Base-by-base conservation (phyloP, 2,888 invertebrate species). In the Troides helena region DNA sequence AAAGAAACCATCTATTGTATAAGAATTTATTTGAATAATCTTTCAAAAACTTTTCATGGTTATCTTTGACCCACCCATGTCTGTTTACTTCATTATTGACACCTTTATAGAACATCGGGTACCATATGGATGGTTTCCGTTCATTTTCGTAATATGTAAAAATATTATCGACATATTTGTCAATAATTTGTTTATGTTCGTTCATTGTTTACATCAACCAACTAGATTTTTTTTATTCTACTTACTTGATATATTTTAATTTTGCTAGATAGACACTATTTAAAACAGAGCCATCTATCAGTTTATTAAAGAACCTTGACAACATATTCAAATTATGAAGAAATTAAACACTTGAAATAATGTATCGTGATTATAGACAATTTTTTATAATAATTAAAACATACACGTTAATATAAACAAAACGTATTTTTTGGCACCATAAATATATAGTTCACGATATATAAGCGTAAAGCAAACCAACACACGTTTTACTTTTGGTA, bases 1-100 rank as follows among this genome's bases (percentile, higher is more conserved):
- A 81, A 67, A 78, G 80, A 73, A 76, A 85, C 89, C 89, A 88
- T 75, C 88, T 81, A 71, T 85, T 75, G 76, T 81, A 85, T 65
- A 81, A 65, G 62, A 86, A 75, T 74, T 82, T 75, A 71, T 90
- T 90, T 59, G 76, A 76, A 5, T 87, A 84, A 57, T 76, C 78
- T 73, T 83, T 81, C 63, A 89, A 74, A 74, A 84, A 89, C 66
- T 67, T 80, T 5, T 82, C 74, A 67, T 82, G 57, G 74, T 89
- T 88, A 59, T 85, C 80, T 18, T 77, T 75, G 4, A 86, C 76
- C 89, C 89, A 89, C 4, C 74, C 75, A 65, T 72, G 68, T n/a
- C 74, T 71, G 43, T 76, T 75, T 60, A 72, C 72, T n/a, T 76
- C 72, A 72, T 77, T 77, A 17, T 67, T 58, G 70, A 73, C 74